Percentiles rank a stretch among this genome's conserved stretches.
Evolutionary conservation across 2,888 invertebrate genomes (phyloP).

Genomic region (Lymantria monacha): DNA sequence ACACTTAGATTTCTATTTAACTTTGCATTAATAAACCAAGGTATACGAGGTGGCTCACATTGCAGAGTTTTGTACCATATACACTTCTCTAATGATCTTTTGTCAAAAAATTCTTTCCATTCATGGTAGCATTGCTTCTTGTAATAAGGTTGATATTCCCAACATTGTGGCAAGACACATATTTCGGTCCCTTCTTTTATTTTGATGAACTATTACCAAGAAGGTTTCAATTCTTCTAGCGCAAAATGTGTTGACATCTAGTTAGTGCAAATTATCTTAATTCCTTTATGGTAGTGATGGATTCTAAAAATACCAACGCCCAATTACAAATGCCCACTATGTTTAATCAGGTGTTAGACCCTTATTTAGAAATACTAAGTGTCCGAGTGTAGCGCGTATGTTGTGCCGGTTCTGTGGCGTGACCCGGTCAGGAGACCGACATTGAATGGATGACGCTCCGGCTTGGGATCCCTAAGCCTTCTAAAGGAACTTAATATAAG

Average conservation of each 20-base stretch:
- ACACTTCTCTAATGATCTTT: no score
- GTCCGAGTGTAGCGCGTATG: conserved; percentile 5
- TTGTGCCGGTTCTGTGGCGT: conserved; percentile 57
- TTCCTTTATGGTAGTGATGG: not conserved
- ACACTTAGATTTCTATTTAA: no score
- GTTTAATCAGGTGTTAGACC: conserved; percentile 29
- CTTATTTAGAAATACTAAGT: conserved; percentile 28
- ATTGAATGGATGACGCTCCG: conserved; percentile 26
- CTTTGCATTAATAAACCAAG: no score
- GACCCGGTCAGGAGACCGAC: conserved; percentile 64
- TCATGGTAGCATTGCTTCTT: no score
- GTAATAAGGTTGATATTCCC: no score
- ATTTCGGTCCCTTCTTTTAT: no score
- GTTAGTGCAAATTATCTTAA: not conserved
- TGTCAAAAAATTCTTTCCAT: no score
- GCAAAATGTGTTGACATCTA: not conserved
- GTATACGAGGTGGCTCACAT: no score
- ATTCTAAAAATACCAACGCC: conserved; percentile 14
- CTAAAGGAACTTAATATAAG: not conserved
- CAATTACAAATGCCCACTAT: conserved; percentile 23
- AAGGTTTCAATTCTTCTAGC: not conserved
- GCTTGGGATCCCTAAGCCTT: conserved; percentile 19
- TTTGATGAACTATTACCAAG: not conserved
- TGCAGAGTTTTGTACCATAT: no score
- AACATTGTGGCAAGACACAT: no score